Evolutionary conservation across 2,888 invertebrate species (phyloP).

Genomic region (Bellardia pandia): DNA sequence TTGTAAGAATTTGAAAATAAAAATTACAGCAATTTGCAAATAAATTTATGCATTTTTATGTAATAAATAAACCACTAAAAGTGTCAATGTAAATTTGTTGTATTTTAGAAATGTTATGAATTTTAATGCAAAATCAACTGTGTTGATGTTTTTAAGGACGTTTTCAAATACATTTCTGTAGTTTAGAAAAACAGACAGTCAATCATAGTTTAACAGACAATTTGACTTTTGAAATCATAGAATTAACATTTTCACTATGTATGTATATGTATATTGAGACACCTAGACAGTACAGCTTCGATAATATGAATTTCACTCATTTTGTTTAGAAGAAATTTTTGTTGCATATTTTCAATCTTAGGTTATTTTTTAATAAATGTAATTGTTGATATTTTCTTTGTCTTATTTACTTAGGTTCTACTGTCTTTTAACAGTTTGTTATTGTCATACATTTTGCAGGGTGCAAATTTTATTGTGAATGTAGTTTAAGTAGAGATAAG

Average conservation of each 20-base stretch:
- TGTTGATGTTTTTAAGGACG: slow-evolving; percentile 39
- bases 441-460: not conserved
- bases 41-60: slow-evolving; percentile 56
- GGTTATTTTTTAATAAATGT: not conserved
- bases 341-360: not conserved
- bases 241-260: not conserved
- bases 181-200: not conserved
- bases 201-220: not conserved
- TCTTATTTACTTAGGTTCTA: not conserved
- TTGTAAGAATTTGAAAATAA: not conserved
- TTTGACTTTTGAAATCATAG: not conserved
- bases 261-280: not conserved
- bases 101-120: slow-evolving; percentile 23
- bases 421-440: not conserved
- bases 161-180: not conserved
- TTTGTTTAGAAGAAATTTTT: too few species aligned
- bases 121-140: slow-evolving; percentile 28
- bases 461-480: not conserved
- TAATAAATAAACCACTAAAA: slow-evolving; percentile 43
- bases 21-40: slow-evolving; percentile 36
- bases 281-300: too few species aligned
- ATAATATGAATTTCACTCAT: too few species aligned
- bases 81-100: slow-evolving; percentile 54
- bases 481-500: slow-evolving; percentile 42
- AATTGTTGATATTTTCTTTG: not conserved